Percentiles rank a stretch among this genome's conserved stretches.
phyloP scores from a whole-genome alignment of 1,140 invertebrate genomes.

The Trinorchestia longiramus region DNA sequence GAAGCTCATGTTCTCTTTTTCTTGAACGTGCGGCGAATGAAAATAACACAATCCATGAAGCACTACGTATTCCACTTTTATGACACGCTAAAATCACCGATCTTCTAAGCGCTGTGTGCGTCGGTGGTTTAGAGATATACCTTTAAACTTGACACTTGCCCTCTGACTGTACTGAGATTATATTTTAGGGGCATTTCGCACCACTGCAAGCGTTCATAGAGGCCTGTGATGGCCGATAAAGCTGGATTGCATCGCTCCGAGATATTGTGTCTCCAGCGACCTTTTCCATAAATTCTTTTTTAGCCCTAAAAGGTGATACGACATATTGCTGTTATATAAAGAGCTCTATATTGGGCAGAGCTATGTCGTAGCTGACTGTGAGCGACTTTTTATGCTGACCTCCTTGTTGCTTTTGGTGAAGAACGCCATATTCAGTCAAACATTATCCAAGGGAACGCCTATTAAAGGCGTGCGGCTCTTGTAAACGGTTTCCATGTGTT shows the following conservation, averaged over 20 bases:
- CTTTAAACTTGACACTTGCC: neutral
- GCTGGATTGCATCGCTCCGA: constrained; percentile 12
- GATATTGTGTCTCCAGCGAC: constrained; percentile 29
- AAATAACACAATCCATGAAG: neutral
- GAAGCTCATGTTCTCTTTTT: neutral
- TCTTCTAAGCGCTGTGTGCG: neutral
- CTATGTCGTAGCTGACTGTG: neutral
- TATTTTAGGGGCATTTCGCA: neutral
- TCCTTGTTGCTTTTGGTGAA: constrained; percentile 32
- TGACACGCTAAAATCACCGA: neutral
- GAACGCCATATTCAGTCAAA: neutral
- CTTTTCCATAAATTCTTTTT: neutral
- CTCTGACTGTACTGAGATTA: neutral
- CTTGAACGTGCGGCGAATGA: neutral
- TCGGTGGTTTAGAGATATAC: neutral
- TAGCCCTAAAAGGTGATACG: neutral
- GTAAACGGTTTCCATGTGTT: neutral
- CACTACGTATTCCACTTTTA: neutral
- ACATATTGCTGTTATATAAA: neutral
- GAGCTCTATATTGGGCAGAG: neutral
- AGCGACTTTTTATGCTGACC: neutral
- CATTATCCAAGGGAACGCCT: neutral
- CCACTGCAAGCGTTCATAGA: neutral
- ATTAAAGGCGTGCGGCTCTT: neutral
- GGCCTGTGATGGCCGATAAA: constrained; percentile 23